Conservation (phyloP, 2,797 vertebrate species). For the Xerus rutilus region DNA sequence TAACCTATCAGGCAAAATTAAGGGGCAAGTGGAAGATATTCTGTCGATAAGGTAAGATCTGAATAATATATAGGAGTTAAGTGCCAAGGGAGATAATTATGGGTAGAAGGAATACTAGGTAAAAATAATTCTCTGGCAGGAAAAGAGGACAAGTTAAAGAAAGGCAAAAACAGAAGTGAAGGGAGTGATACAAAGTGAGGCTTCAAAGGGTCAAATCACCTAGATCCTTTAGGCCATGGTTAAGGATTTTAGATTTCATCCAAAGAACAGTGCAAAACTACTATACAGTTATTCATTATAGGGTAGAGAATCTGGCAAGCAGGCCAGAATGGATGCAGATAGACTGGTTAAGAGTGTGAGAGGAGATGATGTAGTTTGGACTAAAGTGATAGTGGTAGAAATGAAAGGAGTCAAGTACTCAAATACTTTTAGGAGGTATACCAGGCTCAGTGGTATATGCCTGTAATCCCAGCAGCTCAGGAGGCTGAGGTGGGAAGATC, state of each 20-base stretch:
- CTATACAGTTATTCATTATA: neutral
- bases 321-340: neutral
- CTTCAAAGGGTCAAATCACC: neutral
- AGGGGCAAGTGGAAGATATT: neutral
- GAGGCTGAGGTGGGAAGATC: no score
- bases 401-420: neutral
- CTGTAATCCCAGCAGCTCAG: no score
- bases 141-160: neutral
- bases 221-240: neutral
- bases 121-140: neutral
- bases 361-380: neutral
- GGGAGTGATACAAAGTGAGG: neutral
- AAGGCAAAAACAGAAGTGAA: neutral
- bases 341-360: neutral
- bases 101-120: neutral
- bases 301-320: neutral
- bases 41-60: neutral
- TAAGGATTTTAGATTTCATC: slow-evolving; percentile 22
- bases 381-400: slow-evolving; percentile 6
- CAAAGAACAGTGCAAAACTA: neutral
- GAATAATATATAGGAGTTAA: neutral
- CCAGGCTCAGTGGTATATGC: neutral
- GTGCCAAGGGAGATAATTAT: neutral
- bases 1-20: neutral
- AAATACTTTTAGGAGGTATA: neutral